Base-by-base conservation (phyloP, 2,888 invertebrate genomes). In the Euclidia mi region DNA sequence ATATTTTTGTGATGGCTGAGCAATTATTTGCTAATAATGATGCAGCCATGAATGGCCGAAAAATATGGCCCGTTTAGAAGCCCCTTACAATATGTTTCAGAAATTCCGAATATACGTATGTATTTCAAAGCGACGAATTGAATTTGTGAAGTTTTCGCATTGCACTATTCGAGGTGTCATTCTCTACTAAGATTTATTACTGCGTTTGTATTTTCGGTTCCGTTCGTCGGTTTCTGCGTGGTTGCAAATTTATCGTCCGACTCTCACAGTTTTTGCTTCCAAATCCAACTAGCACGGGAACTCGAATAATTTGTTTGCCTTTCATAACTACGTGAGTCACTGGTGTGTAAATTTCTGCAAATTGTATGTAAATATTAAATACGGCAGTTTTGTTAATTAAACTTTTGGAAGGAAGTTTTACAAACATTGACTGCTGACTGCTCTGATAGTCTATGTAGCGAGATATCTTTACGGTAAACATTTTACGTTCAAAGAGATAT, bases 181-280 rank as follows among this genome's bases (percentile, higher is more conserved):
- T 37, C 37, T 37, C 48, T 41, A 38, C 35, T 15, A 35, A 49
- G 58, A 67, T 56, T 67, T 67, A 63, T 63, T 49, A 37, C 38
- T 43, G 40, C 43, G 35, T 58, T 56, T 20, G 14, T 53, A 51
- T 50, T 61, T 65, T 53, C 44, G 4, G 38, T 52, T 17, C 18
- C n/a, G 28, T 56, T 29, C n/a, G 28, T 56, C 28, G 34, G 43
- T 63, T 60, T 58, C 46, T 41, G 49, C 47, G 42, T 42, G 38
- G 41, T 25, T 42, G 55, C 41, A 14, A 37, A 28, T 38, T 58
- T 62, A 56, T 67, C 29, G 51, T 28, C 45, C 11, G 32, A 52
- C 35, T 50, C 37, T 56, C 4, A 32, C 11, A 32, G 31, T 47
- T 53, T 41, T 55, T 46, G 42, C 17, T 42, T 17, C 32, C n/a